Evolutionary conservation across 2,888 invertebrate genomes (phyloP), one percentile per base, ranked within the genome.

Genomic region (Entomobrya multifasciata): DNA sequence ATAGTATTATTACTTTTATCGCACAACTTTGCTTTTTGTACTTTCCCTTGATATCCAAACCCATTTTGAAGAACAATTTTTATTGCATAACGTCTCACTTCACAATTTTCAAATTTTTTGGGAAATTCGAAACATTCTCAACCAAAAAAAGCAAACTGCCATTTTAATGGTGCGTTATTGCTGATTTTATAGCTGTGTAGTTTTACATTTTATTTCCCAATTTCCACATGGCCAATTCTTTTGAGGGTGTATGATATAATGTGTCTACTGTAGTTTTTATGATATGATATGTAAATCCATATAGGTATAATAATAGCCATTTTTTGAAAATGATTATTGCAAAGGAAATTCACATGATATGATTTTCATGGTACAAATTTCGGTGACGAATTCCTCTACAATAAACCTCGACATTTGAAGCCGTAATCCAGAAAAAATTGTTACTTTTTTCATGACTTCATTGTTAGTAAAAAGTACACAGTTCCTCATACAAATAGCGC

Each of bases 321-420:
- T 70, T 36, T 65, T 65, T 25, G 44, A 57, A 57, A n/a, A 44
- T 25, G 44, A 44, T 41, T 47, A 65, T 52, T 65, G 62, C 49
- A 25, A 27, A 62, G 79, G 79, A 79, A 79, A 49, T 79, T 44
- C 65, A 30, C 49, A 49, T 79, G 44, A 79, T 17, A 41, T 25
- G 17, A 77, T 57, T 77, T 77, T 77, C 67, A 41, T 41, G 67
- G 44, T 15, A 44, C n/a, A n/a, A n/a, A n/a, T 44, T 44, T 44
- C 20, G 27, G 3, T 2, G 41, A 62, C 3, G 36, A 36, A 30
- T 62, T 30, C 36, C 36, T 36, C 36, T 36, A 36, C 36, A 8
- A 36, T n/a, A n/a, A n/a, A n/a, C n/a, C n/a, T n/a, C n/a, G n/a
- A n/a, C n/a, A n/a, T n/a, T n/a, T n/a, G n/a, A n/a, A n/a, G n/a